Conservation (phyloP, 2,888 invertebrate species). For the Eupithecia inturbata region DNA sequence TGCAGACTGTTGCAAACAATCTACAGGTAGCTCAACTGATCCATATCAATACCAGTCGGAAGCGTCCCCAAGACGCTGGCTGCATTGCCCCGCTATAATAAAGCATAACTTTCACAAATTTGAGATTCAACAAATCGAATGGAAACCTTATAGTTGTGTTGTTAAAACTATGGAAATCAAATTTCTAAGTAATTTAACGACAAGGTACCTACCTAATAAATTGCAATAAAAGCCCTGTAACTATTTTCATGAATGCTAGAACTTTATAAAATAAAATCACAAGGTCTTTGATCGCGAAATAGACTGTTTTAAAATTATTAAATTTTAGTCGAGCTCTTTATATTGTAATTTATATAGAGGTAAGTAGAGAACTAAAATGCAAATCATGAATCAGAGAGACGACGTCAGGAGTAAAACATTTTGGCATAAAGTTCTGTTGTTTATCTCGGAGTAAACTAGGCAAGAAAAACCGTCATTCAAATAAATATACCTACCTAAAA, state of each 20-base stretch:
- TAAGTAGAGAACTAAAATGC: conserved; percentile 12
- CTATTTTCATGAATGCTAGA: neutral
- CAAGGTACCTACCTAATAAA: neutral
- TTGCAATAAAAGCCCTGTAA: neutral
- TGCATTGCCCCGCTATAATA: too few species aligned
- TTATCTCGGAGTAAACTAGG: conserved; percentile 22
- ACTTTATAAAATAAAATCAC: neutral
- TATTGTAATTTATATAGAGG: neutral
- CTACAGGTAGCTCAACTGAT: too few species aligned
- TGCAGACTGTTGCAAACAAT: too few species aligned
- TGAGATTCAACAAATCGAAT: neutral
- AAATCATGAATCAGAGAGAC: conserved; percentile 33
- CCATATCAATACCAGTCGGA: too few species aligned
- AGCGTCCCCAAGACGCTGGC: too few species aligned
- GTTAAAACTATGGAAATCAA: neutral
- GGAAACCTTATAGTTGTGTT: neutral
- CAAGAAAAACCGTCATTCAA: conserved; percentile 17
- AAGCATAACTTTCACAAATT: neutral
- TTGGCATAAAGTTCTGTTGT: conserved; percentile 29
- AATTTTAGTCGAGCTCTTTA: neutral
- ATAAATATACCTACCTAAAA: neutral
- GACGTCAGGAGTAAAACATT: conserved; percentile 27
- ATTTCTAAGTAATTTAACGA: neutral
- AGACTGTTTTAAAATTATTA: too few species aligned
- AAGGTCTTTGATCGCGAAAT: neutral